Evolutionary conservation across 1,140 invertebrate species (phyloP), one percentile per base, ranked within the genome.

Genomic region (Metopolophium dirhodum): DNA sequence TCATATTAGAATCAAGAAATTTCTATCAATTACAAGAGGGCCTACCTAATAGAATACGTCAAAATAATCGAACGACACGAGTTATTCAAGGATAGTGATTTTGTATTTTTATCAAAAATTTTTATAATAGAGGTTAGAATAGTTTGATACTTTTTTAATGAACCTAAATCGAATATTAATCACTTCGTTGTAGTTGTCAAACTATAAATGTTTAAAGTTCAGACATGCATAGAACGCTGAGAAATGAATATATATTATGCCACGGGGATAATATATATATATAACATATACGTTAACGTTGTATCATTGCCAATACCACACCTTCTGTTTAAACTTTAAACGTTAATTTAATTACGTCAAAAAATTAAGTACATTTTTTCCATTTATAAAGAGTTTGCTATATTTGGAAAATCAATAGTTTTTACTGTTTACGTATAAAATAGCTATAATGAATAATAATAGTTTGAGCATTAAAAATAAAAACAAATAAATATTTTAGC

Each of bases 281-380:
- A 35, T 37, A 14, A 14, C 7, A 54, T 22, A 22, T 23, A 22
- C 14, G 49, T 51, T 22, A 20, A 22, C 14, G 49, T 51, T 22
- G 51, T 54, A 54, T 54, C 83, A 20, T 37, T 87, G 49, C 22
- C 23, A 82, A 23, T 30, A 89, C 18, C 20, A 35, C 49, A 89
- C 18, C n/a, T 35, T 23, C 1, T 37, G 49, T 26, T 89, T 30
- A 54, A 54, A 89, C n/a, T 89, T 89, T 54, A 89, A 54, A 89
- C 49, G 87, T 89, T 89, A 54, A 54, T 89, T 89, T 89, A 89
- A n/a, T 37, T n/a, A 18, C 49, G n/a, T 35, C 20, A 37, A 89
- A 89, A 54, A 23, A 8, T 54, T 89, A 23, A 54, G 49, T 37
- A 23, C 8, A 23, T 20, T 51, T 23, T 51, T 20, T 85, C 35